Base-by-base conservation (phyloP, 1,140 invertebrate species). In the Drosophila malerkotliana region DNA sequence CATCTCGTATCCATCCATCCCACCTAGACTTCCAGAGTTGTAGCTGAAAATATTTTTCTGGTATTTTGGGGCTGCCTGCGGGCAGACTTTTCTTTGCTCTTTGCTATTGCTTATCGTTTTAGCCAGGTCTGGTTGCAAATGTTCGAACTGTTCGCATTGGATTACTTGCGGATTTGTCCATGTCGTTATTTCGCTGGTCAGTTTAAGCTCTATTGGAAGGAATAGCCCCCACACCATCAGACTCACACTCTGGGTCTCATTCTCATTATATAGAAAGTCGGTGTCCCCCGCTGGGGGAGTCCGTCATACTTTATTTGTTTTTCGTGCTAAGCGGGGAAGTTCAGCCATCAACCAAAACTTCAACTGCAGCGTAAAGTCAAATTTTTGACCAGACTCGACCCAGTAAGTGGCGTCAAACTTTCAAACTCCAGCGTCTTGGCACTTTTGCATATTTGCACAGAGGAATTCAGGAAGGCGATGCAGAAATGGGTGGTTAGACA, bases 401-500 rank as follows among this genome's bases (percentile, higher is more conserved):
- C 68, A 58, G 64, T 58, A 74, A 75, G 74, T 77, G 85, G 83
- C 83, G 79, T 87, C 83, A 87, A 87, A 87, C 51, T 83, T 83
- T 83, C 61, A 68, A 79, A 67, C 55, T 63, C 47, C 41, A 69
- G 32, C 66, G 66, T 56, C 79, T 88, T 79, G 81, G 71, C 83
- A 88, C 83, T 88, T 88, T 88, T 88, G 83, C 83, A 88, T 88
- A 88, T 88, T 88, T 88, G 37, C 83, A 71, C 71, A 68, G 68
- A 67, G 71, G 66, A 67, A 54, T 59, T 53, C 49, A 51, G 14
- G 37, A 67, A n/a, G 79, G 63, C 34, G 52, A 72, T 56, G 32
- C 52, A 55, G 18, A 58, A 59, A 67, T 59, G 66, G 47, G 68
- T 68, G 52, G 39, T 61, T 71, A 56, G 14, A 14, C 18, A 56